phyloP scores from a whole-genome alignment of 2,113 vertebrate genomes.

The Zosterops pallidus region DNA sequence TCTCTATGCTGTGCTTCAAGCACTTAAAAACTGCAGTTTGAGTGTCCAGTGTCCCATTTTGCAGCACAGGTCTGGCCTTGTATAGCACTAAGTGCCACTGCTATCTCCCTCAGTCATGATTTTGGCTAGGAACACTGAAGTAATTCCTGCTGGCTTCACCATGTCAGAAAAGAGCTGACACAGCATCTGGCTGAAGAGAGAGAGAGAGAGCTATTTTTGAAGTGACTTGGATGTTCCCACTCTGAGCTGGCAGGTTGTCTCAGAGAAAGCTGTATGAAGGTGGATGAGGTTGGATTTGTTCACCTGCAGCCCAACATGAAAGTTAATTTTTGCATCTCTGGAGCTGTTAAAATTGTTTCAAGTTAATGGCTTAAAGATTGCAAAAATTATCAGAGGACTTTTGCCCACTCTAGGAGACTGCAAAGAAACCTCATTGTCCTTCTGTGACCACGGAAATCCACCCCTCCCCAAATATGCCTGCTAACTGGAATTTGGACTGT shows the following conservation, averaged over 20 bases:
- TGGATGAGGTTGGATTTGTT: neutral
- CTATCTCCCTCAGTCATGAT: neutral
- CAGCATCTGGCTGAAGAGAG: neutral
- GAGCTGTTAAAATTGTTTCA: neutral
- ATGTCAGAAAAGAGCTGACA: neutral
- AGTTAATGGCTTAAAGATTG: neutral
- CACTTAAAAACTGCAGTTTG: neutral
- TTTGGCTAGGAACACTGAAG: neutral
- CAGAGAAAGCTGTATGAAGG: neutral
- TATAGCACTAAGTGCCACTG: neutral
- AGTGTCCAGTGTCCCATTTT: neutral
- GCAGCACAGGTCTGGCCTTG: neutral
- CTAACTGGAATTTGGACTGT: neutral
- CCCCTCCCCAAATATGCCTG: neutral
- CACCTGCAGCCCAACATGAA: neutral
- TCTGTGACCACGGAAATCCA: accelerated
- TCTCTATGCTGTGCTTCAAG: neutral
- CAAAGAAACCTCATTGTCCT: neutral
- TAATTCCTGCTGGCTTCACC: conserved; percentile 1
- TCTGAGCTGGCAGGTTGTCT: neutral
- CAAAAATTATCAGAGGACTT: neutral
- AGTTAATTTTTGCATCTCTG: neutral
- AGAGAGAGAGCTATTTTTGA: conserved; percentile 22
- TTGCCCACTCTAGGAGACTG: neutral
- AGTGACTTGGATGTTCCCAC: neutral